Percentiles rank a stretch among this genome's conserved stretches.
phyloP scores from a whole-genome alignment of 2,113 vertebrate species.

The Brachyistius frenatus region DNA sequence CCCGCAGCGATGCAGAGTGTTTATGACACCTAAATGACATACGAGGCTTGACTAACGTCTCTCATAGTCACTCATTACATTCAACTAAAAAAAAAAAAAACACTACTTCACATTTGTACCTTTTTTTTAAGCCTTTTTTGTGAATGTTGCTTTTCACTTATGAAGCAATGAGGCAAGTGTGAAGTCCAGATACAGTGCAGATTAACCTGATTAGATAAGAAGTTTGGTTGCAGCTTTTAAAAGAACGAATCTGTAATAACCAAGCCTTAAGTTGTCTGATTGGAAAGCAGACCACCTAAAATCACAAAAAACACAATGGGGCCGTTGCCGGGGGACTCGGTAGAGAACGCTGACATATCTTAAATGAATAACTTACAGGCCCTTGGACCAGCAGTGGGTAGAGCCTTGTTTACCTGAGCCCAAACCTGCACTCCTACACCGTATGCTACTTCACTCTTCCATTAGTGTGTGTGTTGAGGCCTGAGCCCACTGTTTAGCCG shows the following conservation, averaged over 20 bases:
- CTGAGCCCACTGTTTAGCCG: conserved; percentile 81
- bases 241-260: conserved; percentile 45
- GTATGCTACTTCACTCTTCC: conserved; percentile 78
- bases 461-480: conserved; percentile 80
- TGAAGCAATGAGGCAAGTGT: conserved; percentile 16
- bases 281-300: conserved; percentile 42
- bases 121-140: neutral
- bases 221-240: conserved; percentile 42
- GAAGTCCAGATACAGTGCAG: conserved; percentile 28
- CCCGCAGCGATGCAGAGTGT: neutral
- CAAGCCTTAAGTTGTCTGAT: conserved; percentile 43
- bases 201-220: conserved; percentile 40
- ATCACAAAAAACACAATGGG: conserved; percentile 45
- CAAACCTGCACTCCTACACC: conserved; percentile 66
- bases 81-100: too few relatives aligned
- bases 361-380: conserved; percentile 77
- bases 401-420: conserved; percentile 76
- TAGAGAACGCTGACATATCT: conserved; percentile 64
- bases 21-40: neutral
- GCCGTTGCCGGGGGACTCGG: conserved; percentile 47
- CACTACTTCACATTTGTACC: too few relatives aligned
- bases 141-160: conserved; percentile 25
- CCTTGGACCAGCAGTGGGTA: conserved; percentile 50
- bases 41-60: neutral
- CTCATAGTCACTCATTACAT: neutral